Evolutionary conservation across 2,113 vertebrate genomes (phyloP).

Genomic region (Todiramphus chloris): DNA sequence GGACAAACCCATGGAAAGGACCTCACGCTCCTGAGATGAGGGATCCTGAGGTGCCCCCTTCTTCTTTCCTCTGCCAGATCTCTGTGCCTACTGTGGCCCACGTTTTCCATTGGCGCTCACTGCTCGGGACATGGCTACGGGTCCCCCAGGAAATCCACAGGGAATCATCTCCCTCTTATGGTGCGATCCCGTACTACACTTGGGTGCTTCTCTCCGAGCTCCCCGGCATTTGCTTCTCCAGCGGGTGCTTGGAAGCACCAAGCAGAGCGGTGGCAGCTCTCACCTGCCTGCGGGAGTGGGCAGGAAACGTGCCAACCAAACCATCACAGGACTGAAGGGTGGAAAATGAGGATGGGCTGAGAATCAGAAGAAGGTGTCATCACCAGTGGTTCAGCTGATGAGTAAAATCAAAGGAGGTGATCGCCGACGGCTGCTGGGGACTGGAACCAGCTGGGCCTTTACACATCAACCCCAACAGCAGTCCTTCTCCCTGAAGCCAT

Average conservation of each 20-base stretch:
- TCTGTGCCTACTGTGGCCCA: not conserved
- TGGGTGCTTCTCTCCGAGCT: not conserved
- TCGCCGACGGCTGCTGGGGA: fast-evolving
- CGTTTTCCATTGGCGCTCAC: not conserved
- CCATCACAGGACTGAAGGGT: not conserved
- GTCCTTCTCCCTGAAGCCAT: not conserved
- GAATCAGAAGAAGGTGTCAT: not conserved
- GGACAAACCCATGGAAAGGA: not conserved
- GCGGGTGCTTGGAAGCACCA: not conserved
- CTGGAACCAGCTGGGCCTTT: not conserved
- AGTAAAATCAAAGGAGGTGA: not conserved
- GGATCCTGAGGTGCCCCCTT: not conserved
- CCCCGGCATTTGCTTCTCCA: not conserved
- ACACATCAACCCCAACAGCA: not conserved
- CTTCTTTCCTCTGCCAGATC: not conserved
- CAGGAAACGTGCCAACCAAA: not conserved
- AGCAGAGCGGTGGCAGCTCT: not conserved
- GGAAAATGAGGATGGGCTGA: not conserved
- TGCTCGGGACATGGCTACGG: not conserved
- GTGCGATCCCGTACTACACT: slow-evolving; percentile 35
- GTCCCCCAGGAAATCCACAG: slow-evolving; percentile 34
- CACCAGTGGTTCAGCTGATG: not conserved
- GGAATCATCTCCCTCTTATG: slow-evolving; percentile 62
- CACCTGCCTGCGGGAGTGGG: not conserved
- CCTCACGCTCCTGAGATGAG: not conserved